Evolutionary conservation across 2,888 invertebrate species (phyloP), one percentile per base, ranked within the genome.

Genomic region (Andrena trimmerana): DNA sequence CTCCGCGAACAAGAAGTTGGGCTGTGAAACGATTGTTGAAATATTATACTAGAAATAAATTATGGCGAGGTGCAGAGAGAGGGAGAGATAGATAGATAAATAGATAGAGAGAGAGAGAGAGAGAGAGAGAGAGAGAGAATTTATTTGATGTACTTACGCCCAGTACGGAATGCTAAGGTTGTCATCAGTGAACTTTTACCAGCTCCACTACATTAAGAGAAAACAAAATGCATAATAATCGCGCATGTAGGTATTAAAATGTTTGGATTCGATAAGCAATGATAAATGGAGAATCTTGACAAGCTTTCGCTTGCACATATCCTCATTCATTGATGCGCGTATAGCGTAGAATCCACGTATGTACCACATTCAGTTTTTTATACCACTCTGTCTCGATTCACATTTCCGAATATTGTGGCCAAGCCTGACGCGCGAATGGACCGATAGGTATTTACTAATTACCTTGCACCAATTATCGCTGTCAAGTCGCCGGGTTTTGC

Each of bases 181-280:
- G 97, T 96, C 97, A 98, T 97, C 67, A 98, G 94, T 0, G 98
- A 98, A 81, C 97, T 98, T 95, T 98, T 98, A 0, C 98, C 98
- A 16, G 98, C 97, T 16, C 98, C 98, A 94, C 97, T 97, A 94
- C 8, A 16, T 50, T 24, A 20, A 50, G 20, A 20, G 7, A 27
- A 50, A 13, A 10, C 62, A 36, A 33, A 42, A 42, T 42, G 42
- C 16, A 42, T 42, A 42, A 42, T 42, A 42, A 42, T 42, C 2
- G 13, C 42, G 13, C 4, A 4, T 4, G 4, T 4, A 42, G 13
- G 13, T 42, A 42, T 42, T 0, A 13, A 42, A 42, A 13, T 13
- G 10, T 42, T 42, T 42, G 13, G 3, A 42, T 42, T 13, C 3
- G 13, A 42, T 42, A 42, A 42, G 13, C 42, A 13, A 42, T 5